Evolutionary conservation across 2,888 invertebrate species (phyloP).

Genomic region (Diarsia dahlii): DNA sequence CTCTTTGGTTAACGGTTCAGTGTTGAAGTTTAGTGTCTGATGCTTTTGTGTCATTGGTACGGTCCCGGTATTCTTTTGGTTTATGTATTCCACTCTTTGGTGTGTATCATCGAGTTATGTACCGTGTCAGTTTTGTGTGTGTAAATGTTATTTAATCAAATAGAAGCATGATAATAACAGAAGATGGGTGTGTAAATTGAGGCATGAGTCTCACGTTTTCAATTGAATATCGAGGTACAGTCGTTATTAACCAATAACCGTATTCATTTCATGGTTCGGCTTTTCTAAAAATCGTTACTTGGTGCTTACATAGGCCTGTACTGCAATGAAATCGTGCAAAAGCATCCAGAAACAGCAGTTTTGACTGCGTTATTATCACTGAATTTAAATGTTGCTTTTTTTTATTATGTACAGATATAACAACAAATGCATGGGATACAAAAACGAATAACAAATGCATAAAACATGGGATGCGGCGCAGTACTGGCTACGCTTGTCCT

Average conservation of each 20-base stretch:
- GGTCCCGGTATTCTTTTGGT: no score
- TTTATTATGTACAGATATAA: constrained; percentile 24
- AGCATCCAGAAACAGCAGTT: background rate
- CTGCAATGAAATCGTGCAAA: background rate
- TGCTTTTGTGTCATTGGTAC: no score
- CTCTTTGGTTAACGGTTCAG: background rate
- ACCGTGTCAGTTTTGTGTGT: background rate
- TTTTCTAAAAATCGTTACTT: no score
- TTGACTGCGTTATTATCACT: background rate
- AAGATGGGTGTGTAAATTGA: constrained; percentile 22
- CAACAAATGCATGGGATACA: constrained; percentile 19
- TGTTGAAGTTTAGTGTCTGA: no score
- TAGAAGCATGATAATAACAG: background rate
- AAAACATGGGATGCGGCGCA: constrained; percentile 73
- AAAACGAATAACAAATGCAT: constrained; percentile 13
- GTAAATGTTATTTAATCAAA: background rate
- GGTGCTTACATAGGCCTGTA: no score
- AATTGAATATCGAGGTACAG: constrained; percentile 15
- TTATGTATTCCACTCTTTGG: background rate
- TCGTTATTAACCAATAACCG: background rate
- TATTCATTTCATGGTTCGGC: no score
- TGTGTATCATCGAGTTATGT: background rate
- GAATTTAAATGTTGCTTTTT: background rate
- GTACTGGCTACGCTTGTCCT: constrained; percentile 70
- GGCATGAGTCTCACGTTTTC: background rate